Evolutionary conservation across 53 echinoderm and acorn worm genomes (phyloP).

Genomic region (Apostichopus leukothele): DNA sequence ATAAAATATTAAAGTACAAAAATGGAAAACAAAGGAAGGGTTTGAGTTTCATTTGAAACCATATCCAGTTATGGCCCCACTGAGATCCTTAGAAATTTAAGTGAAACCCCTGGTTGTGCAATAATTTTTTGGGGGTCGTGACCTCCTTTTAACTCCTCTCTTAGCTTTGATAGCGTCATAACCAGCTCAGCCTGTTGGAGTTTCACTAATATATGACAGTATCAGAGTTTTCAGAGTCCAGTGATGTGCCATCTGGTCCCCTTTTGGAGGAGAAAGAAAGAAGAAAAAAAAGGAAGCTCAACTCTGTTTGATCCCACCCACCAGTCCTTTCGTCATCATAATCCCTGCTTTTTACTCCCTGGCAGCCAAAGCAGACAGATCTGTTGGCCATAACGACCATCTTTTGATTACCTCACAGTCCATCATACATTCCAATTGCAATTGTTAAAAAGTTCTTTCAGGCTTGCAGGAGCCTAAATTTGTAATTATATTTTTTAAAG

Average conservation of each 20-base stretch:
- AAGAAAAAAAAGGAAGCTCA: too few relatives aligned
- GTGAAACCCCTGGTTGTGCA: constrained; percentile 30
- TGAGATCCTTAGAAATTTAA: constrained; percentile 1
- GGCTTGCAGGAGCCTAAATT: not conserved
- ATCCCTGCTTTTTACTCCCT: too few relatives aligned
- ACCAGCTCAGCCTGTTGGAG: constrained; percentile 25
- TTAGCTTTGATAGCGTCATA: not conserved
- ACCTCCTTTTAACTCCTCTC: not conserved
- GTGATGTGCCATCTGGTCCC: constrained; percentile 8
- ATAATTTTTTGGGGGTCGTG: constrained; percentile 19
- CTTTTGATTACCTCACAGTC: not conserved
- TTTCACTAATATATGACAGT: constrained; percentile 8
- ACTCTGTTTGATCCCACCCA: not conserved
- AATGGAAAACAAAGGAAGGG: not conserved
- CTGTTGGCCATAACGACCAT: not conserved
- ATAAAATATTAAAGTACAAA: not conserved
- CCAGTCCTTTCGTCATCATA: not conserved
- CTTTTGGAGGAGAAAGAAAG: too few relatives aligned
- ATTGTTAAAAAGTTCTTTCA: not conserved
- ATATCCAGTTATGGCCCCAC: constrained; percentile 30
- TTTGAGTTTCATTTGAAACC: constrained; percentile 24
- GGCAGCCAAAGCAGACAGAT: too few relatives aligned
- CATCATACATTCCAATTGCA: constrained; percentile 16
- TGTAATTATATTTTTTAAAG: constrained; percentile 21
- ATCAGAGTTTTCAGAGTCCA: not conserved